phyloP scores from a whole-genome alignment of 1,140 invertebrate genomes.

The Cecropterus lyciades region DNA sequence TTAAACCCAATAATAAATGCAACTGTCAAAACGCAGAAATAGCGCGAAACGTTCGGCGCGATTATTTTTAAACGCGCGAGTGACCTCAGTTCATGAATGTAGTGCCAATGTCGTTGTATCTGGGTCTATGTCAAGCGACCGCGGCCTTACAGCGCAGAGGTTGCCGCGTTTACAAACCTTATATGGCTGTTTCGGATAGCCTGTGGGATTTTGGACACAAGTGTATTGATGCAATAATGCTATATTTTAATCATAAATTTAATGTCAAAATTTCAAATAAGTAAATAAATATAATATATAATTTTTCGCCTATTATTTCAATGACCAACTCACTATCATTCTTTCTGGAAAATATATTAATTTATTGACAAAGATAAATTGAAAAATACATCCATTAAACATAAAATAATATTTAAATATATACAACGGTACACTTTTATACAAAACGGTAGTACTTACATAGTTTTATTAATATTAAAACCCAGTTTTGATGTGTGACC shows the following conservation, averaged over 20 bases:
- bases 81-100: constrained; percentile 81
- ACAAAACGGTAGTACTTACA: too few species aligned
- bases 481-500: too few species aligned
- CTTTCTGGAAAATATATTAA: too few species aligned
- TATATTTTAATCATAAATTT: neutral
- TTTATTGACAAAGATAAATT: too few species aligned
- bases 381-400: too few species aligned
- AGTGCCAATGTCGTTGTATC: constrained; percentile 80
- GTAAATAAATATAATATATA: too few species aligned
- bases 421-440: too few species aligned
- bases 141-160: constrained; percentile 59
- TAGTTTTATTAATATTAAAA: too few species aligned
- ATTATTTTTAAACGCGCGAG: constrained; percentile 79
- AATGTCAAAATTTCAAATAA: neutral
- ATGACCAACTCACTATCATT: neutral
- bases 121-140: constrained; percentile 78
- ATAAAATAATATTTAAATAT: too few species aligned
- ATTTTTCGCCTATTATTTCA: neutral
- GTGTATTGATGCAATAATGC: constrained; percentile 7
- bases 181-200: constrained; percentile 65
- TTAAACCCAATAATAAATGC: constrained; percentile 45
- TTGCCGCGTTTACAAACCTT: constrained; percentile 64
- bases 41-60: constrained; percentile 46
- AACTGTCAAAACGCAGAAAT: constrained; percentile 54
- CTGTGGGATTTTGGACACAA: constrained; percentile 45